Evolutionary conservation across 2,113 vertebrate genomes (phyloP), one percentile per base, ranked within the genome.

Genomic region (Scalopus aquaticus): DNA sequence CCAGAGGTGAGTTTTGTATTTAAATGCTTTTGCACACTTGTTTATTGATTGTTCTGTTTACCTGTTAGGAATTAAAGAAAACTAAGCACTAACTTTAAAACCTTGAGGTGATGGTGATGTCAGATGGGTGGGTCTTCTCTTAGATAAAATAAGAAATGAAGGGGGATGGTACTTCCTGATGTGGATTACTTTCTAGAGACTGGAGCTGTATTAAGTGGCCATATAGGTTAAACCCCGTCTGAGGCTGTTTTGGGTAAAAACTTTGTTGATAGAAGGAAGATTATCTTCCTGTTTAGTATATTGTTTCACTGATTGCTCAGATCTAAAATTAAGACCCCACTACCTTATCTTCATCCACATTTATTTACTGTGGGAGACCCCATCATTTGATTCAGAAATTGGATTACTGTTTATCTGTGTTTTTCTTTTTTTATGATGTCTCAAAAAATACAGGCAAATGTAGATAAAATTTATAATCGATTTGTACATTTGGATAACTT

Each of bases 401-500:
- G 69, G 84, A 73, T 37, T 51, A 64, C 0, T 74, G 2, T 69
- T 90, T 62, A 51, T 54, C 20, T 81, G 2, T 72, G 12, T 70
- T 42, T 78, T 3, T 19, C 42, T 42, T 10, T 12, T n/a, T 82
- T 1, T 80, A 30, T 6, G 74, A 0, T 0, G n/a, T 89, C 37
- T 90, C 39, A 30, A 91, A 89, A 84, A 82, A 24, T 28, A 37
- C 0, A 98, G 98, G 97, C 80, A 8, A 67, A 98, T 56, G n/a
- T 62, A 1, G 97, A 98, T 35, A 74, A 73, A 5, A 26, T 98
- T 30, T 97, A 97, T 0, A 28, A 78, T 8, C 97, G 91, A 11
- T 98, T 98, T 82, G 98, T 98, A 65, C 98, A 98, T 69, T 96
- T 99, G 2, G 97, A 97, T 76, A 98, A 98, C 80, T 74, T 98